These are phyloP conservation scores for Pollachius pollachius DNA, from an alignment of 2,113 vertebrate species.

Conservation along the genomic window DNA sequence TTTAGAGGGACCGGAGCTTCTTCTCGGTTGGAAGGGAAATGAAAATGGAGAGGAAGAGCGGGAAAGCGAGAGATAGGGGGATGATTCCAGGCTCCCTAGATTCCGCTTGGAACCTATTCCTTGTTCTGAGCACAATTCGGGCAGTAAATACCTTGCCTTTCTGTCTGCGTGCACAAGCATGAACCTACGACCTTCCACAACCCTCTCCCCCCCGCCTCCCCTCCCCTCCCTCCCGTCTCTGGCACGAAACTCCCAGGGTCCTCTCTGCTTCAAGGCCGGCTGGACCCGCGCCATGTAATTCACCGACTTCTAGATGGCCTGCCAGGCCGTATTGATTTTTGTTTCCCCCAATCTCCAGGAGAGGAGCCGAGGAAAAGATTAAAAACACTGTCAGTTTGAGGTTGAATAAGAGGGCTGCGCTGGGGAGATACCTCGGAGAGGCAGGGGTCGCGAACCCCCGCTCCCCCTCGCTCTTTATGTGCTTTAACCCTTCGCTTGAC, in stretches of 20 bases:
- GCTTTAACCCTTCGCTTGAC: constrained; percentile 54
- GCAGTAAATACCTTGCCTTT: constrained; percentile 75
- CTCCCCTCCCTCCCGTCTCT: constrained; percentile 31
- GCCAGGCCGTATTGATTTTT: constrained; percentile 98
- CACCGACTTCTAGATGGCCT: constrained; percentile 92
- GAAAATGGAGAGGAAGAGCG: constrained; percentile 8
- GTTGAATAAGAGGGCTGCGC: constrained; percentile 96
- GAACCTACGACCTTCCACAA: constrained; percentile 67
- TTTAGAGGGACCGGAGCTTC: constrained; percentile 4
- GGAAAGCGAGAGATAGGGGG: constrained; percentile 17
- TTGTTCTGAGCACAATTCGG: constrained; percentile 56
- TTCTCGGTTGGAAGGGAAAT: constrained; percentile 11
- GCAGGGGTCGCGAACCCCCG: constrained; percentile 44
- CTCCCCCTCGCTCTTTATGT: constrained; percentile 53
- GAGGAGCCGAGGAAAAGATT: constrained; percentile 96
- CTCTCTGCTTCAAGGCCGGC: constrained; percentile 64
- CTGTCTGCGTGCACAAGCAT: constrained; percentile 49
- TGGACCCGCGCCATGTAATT: constrained; percentile 70
- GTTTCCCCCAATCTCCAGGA: constrained; percentile 95
- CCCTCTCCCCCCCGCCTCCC: no score
- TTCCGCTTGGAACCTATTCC: constrained; percentile 62
- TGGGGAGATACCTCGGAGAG: constrained; percentile 75
- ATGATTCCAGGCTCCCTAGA: constrained; percentile 35
- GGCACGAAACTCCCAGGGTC: constrained; percentile 64
- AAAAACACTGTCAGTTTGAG: constrained; percentile 99